Conservation (phyloP, 2,797 vertebrate species). For the Lateolabrax maculatus region DNA sequence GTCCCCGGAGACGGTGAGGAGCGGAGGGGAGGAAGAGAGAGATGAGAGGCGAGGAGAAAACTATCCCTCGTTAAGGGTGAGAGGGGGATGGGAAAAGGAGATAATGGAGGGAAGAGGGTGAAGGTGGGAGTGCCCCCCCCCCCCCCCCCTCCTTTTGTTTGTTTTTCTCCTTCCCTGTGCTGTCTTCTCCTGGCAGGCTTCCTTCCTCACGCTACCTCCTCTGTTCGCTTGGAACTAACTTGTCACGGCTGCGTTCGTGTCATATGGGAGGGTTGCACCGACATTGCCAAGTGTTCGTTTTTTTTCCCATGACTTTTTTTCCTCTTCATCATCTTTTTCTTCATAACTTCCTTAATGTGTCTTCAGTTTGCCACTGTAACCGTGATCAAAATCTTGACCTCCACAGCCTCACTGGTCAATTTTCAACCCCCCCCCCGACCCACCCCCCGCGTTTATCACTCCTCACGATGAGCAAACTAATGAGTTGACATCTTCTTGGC, state of each 20-base stretch:
- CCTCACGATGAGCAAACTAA: not conserved
- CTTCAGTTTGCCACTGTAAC: not conserved
- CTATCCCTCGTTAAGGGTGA: conserved; percentile 75
- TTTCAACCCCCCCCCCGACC: not conserved
- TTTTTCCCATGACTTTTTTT: not conserved
- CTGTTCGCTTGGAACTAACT: conserved; percentile 39
- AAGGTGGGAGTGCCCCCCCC: conserved; percentile 38
- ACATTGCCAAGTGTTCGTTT: not conserved
- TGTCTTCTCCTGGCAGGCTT: conserved; percentile 13
- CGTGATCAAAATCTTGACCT: not conserved
- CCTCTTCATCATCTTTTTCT: not conserved
- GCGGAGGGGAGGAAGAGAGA: conserved; percentile 57
- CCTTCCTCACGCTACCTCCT: conserved; percentile 32
- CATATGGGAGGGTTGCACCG: conserved; percentile 3
- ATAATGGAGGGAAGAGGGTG: conserved; percentile 58
- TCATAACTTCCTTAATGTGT: not conserved
- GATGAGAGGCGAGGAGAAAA: conserved; percentile 75
- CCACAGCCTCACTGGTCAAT: not conserved
- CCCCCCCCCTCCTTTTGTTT: conserved; percentile 43
- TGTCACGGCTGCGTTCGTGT: not conserved
- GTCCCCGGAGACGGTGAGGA: conserved; percentile 76
- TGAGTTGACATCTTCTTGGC: conserved; percentile 33
- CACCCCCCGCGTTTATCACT: not conserved
- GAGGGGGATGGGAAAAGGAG: conserved; percentile 54
- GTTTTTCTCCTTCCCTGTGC: conserved; percentile 26